Evolutionary conservation across 2,797 vertebrate species (phyloP).

Genomic region (Lateolabrax maculatus): DNA sequence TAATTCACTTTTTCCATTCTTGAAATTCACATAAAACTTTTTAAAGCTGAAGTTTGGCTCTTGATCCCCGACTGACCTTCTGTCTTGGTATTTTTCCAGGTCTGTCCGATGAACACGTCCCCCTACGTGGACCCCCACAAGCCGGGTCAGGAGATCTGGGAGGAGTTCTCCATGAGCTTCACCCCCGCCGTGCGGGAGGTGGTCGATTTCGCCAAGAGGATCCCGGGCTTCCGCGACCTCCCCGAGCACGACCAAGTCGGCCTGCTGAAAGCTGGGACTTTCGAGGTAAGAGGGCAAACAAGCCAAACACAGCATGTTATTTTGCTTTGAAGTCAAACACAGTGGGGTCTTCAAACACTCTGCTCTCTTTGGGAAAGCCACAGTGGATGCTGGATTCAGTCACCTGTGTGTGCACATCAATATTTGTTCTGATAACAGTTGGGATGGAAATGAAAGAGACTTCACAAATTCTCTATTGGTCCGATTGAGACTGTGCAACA

Average conservation of each 20-base stretch:
- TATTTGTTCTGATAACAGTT: constrained; percentile 57
- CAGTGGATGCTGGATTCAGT: no score
- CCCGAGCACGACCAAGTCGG: constrained; percentile 96
- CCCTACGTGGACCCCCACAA: constrained; percentile 93
- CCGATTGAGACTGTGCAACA: background rate
- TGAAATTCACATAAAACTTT: background rate
- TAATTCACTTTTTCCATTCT: accelerated
- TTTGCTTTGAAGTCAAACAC: constrained; percentile 25
- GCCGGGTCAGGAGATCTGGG: constrained; percentile 96
- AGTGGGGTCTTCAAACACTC: background rate
- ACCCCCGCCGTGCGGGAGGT: constrained; percentile 98
- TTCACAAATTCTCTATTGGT: background rate
- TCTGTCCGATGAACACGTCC: constrained; percentile 95
- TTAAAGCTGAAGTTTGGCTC: background rate
- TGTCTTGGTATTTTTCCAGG: constrained; percentile 79
- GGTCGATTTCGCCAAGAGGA: constrained; percentile 97
- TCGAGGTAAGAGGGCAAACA: constrained; percentile 89
- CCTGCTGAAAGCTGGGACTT: constrained; percentile 97
- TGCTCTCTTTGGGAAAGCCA: no score
- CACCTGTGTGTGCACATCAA: constrained; percentile 29
- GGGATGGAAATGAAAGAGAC: constrained; percentile 28
- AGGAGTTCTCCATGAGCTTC: constrained; percentile 98
- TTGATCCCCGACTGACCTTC: background rate
- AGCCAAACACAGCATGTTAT: constrained; percentile 10
- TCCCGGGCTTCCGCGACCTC: constrained; percentile 95